Conservation (phyloP, 37 sponge, comb jelly and placozoan species). For the Aphrocallistes beatrix region DNA sequence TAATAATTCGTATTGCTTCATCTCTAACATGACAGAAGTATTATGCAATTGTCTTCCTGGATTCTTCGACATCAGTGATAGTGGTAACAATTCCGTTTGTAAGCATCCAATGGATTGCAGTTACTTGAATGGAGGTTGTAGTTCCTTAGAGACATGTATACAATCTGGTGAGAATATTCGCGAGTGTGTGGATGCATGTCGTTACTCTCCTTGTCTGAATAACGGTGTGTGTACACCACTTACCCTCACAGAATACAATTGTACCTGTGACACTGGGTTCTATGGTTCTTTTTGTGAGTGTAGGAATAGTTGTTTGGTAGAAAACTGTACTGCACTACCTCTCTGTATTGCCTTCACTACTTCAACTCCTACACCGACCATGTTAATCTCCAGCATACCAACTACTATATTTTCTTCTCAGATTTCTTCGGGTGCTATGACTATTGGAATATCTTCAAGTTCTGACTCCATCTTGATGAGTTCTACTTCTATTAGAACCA, state of each 20-base stretch:
- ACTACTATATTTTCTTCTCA: too few relatives aligned
- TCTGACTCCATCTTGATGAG: too few relatives aligned
- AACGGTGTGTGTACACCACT: not conserved
- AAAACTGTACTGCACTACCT: not conserved
- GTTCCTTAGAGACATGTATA: not conserved
- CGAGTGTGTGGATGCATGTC: not conserved
- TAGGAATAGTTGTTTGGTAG: not conserved
- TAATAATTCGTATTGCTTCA: not conserved
- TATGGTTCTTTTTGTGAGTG: not conserved
- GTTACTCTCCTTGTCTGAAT: not conserved
- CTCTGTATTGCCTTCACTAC: too few relatives aligned
- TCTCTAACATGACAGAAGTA: not conserved
- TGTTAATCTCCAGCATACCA: too few relatives aligned
- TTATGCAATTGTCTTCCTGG: not conserved
- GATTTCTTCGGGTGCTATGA: too few relatives aligned
- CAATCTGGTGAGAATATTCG: not conserved
- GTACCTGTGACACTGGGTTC: not conserved
- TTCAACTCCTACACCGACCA: too few relatives aligned
- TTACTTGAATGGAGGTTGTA: constrained; percentile 3
- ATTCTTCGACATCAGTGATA: not conserved
- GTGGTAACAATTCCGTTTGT: not conserved
- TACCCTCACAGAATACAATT: not conserved
- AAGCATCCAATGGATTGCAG: constrained; percentile 6
- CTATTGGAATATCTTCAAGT: too few relatives aligned
- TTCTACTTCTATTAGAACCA: too few relatives aligned